A percentile compares a stretch with the other conserved stretches of the same genome.
Conservation (phyloP, 2,113 vertebrate species). For the Oreochromis niloticus region DNA sequence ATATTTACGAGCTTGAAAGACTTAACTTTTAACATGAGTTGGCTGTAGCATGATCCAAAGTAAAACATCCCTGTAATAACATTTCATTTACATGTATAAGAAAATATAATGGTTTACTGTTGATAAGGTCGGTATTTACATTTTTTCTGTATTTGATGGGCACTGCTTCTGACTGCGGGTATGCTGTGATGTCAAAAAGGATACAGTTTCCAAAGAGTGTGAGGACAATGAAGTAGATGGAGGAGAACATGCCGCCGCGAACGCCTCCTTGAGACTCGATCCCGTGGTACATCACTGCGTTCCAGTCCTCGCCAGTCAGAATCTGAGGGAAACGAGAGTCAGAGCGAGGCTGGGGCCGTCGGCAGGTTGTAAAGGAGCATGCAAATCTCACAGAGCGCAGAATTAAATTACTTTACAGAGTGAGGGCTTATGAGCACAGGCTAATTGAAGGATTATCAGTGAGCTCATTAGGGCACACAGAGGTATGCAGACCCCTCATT, state of each 20-base stretch:
- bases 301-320: conserved; percentile 97
- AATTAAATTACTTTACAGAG: conserved; percentile 25
- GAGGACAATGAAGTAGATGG: conserved; percentile 94
- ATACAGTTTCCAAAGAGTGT: conserved; percentile 99
- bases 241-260: conserved; percentile 90
- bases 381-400: background rate
- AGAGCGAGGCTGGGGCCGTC: background rate
- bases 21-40: background rate
- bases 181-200: conserved; percentile 58
- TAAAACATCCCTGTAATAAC: background rate
- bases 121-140: background rate
- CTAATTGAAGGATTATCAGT: conserved; percentile 48
- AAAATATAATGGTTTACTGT: background rate
- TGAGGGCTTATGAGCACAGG: conserved; percentile 14
- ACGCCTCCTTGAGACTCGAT: conserved; percentile 95
- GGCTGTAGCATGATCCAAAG: background rate
- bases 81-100: background rate
- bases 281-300: conserved; percentile 96
- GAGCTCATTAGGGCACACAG: conserved; percentile 8
- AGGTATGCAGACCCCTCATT: conserved; percentile 12
- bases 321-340: conserved; percentile 72
- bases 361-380: background rate
- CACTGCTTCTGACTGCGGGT: background rate
- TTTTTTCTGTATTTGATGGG: background rate
- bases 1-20: background rate